Base-by-base conservation (phyloP, 2,113 vertebrate genomes). In the Arvicanthis niloticus region DNA sequence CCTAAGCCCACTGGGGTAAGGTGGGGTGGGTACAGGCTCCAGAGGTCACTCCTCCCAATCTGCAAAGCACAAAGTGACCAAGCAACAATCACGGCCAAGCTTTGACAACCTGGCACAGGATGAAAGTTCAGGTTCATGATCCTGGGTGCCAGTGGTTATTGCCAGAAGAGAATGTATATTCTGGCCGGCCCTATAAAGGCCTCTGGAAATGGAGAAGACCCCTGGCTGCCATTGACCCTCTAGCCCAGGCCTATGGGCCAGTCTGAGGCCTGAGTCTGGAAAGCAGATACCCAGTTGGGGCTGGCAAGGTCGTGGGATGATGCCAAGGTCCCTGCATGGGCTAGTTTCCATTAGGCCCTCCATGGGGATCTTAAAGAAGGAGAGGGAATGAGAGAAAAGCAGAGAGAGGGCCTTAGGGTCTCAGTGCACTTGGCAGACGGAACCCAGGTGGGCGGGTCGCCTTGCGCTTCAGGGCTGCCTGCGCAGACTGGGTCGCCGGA, bases 401-500 rank as follows among this genome's bases (percentile, higher is more conserved):
- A n/a, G 78, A 60, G 48, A 40, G 7, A 21, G 95, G 62, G 81
- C 89, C 80, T 53, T 53, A 42, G 22, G 26, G 45, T 48, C 60
- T 81, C 73, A 40, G 7, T 17, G 60, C 72, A 40, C 48, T 40
- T 22, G 11, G 78, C 51, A 24, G 89, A 76, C 42, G 5, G 65
- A 26, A 60, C 77, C 67, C 1, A 3, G 40, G 72, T 1, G 45
- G 22, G 60, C 3, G 4, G n/a, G 37, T 40, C 62, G 51, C 24
- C 45, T 12, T 9, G 53, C 5, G 45, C 67, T 76, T 96, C 93
- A 95, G 5, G 93, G 93, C 85, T 93, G 94, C 73, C 96, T 10
- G 88, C 96, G 97, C 60, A 73, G 48, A 51, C 92, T 97, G 0
- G 98, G 96, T 92, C 98, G 91, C 96, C 94, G 24, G 42, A 97